These are phyloP conservation scores for Cryptocephalus primarius DNA, from an alignment of 2,888 invertebrate genomes.

Conservation along the genomic window DNA sequence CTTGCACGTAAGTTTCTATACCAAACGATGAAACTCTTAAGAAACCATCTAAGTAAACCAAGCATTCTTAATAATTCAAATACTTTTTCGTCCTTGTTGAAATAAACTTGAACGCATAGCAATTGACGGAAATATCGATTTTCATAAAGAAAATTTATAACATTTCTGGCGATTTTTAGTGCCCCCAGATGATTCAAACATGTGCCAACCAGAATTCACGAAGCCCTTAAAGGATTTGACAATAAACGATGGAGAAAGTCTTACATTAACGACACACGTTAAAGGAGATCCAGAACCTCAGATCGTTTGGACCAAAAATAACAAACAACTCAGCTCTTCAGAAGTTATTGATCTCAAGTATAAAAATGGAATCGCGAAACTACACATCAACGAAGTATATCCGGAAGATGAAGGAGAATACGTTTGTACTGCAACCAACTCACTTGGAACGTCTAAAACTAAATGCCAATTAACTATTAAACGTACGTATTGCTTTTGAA, in stretches of 20 bases:
- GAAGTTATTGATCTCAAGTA: constrained; percentile 87
- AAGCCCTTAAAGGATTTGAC: constrained; percentile 62
- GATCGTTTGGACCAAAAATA: constrained; percentile 81
- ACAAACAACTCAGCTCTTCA: constrained; percentile 62
- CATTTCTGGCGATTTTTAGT: constrained; percentile 41
- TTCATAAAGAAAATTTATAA: no score
- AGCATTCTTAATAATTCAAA: no score
- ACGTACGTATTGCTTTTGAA: constrained; percentile 46
- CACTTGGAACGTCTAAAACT: constrained; percentile 75
- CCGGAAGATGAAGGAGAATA: constrained; percentile 92
- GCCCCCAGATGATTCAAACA: constrained; percentile 75
- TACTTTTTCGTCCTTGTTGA: no score
- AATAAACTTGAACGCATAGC: no score
- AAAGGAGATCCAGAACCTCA: constrained; percentile 90
- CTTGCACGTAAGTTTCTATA: constrained; percentile 50
- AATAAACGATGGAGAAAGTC: constrained; percentile 80
- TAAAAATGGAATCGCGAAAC: constrained; percentile 76
- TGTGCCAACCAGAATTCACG: constrained; percentile 79
- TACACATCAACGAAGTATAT: constrained; percentile 86
- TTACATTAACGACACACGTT: constrained; percentile 73
- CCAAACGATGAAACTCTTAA: no score
- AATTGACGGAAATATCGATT: no score
- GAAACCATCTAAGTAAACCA: no score
- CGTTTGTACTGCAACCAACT: constrained; percentile 82
- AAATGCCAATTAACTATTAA: constrained; percentile 75